phyloP scores from a whole-genome alignment of 2,888 invertebrate genomes.

The Spicauda simplicius region DNA sequence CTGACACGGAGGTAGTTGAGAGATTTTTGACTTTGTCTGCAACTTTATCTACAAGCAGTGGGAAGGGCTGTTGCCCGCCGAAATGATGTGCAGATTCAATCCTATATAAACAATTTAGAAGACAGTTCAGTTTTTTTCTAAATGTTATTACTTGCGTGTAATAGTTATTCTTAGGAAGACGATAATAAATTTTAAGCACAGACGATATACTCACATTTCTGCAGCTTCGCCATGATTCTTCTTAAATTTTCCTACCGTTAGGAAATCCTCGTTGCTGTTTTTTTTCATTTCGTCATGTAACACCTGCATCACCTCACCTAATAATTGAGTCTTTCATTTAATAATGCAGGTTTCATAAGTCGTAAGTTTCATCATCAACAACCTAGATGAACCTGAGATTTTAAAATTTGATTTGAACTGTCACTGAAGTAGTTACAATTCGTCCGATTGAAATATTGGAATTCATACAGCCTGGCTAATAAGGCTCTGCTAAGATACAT shows the following conservation, averaged over 20 bases:
- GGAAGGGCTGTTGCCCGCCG: constrained; percentile 50
- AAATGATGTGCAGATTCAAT: constrained; percentile 53
- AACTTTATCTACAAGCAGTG: constrained; percentile 53
- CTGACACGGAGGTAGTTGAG: constrained; percentile 41
- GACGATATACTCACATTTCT: constrained; percentile 54
- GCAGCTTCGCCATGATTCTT: constrained; percentile 54
- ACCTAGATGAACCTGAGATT: too few relatives aligned
- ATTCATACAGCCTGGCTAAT: too few relatives aligned
- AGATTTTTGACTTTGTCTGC: constrained; percentile 46
- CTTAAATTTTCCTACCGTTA: constrained; percentile 55
- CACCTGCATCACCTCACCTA: constrained; percentile 59
- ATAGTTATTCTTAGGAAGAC: too few relatives aligned
- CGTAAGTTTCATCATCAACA: not conserved
- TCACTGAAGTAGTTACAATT: too few relatives aligned
- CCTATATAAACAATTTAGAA: constrained; percentile 40
- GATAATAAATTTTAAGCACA: too few relatives aligned
- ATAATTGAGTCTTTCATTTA: not conserved
- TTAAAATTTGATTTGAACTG: too few relatives aligned
- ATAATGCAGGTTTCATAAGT: not conserved
- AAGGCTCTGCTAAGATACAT: too few relatives aligned
- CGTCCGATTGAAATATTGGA: too few relatives aligned
- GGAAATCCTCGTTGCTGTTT: constrained; percentile 53
- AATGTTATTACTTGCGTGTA: too few relatives aligned
- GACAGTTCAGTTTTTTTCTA: too few relatives aligned
- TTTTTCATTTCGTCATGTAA: constrained; percentile 54